Percentiles rank a stretch among this genome's conserved stretches.
These are phyloP conservation scores for Dione juno DNA, from an alignment of 2,888 invertebrate genomes.

Conservation along the genomic window DNA sequence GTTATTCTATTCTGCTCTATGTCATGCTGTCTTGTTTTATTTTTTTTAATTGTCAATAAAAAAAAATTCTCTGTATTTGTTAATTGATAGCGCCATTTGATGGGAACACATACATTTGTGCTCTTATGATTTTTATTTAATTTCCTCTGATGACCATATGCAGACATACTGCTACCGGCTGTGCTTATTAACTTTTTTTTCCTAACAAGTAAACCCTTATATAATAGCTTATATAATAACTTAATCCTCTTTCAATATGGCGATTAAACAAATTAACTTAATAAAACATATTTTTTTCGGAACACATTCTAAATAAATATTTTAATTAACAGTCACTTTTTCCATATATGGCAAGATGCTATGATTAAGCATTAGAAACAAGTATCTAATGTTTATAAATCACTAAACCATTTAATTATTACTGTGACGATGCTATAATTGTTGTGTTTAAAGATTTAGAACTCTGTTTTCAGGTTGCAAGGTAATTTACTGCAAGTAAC, in stretches of 20 bases:
- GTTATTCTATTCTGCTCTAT: too few species aligned
- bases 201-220: background rate
- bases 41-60: too few species aligned
- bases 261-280: too few species aligned
- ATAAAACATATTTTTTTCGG: too few species aligned
- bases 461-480: background rate
- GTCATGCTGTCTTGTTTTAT: too few species aligned
- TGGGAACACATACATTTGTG: background rate
- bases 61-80: background rate
- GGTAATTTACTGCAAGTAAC: background rate
- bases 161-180: background rate
- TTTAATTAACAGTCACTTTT: too few species aligned
- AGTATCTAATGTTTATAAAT: too few species aligned
- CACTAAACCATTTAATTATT: background rate
- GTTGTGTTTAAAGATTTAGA: conserved; percentile 1
- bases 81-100: background rate
- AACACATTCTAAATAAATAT: too few species aligned
- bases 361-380: too few species aligned
- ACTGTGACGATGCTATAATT: conserved; percentile 1
- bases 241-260: background rate
- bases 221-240: background rate
- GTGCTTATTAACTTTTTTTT: background rate
- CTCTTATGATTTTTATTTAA: background rate
- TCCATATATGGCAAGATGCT: too few species aligned
- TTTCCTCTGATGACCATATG: background rate